Conservation (phyloP, 53 echinoderm and acorn worm genomes). For the Patiria pectinifera region DNA sequence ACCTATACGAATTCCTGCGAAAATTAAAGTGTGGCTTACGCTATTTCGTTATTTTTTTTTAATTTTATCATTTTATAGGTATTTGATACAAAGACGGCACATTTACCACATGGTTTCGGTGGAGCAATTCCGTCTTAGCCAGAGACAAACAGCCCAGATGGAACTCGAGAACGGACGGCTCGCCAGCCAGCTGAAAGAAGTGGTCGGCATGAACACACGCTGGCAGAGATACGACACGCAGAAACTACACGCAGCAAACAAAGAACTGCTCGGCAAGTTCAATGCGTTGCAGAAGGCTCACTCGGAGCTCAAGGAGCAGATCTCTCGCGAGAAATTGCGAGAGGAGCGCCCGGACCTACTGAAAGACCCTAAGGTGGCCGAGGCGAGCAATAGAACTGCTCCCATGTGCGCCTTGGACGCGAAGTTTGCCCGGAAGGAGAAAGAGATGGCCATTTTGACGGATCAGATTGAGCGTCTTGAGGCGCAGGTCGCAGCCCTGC, state of each 20-base stretch:
- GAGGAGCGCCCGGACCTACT: constrained; percentile 15
- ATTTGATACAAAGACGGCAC: not conserved
- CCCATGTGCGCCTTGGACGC: constrained; percentile 12
- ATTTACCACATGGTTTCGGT: constrained; percentile 2
- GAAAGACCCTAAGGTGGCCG: not conserved
- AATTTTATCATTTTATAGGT: not conserved
- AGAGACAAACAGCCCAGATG: constrained; percentile 51
- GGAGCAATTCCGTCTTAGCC: constrained; percentile 42
- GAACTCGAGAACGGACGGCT: constrained; percentile 67
- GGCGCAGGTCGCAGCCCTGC: constrained; percentile 22
- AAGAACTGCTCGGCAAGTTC: constrained; percentile 24
- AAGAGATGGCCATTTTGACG: constrained; percentile 26
- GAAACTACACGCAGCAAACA: constrained; percentile 47
- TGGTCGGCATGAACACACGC: constrained; percentile 72
- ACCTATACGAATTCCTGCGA: no score
- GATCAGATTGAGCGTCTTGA: constrained; percentile 38
- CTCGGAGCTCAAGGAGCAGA: constrained; percentile 4
- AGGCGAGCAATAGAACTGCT: not conserved
- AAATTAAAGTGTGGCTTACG: no score
- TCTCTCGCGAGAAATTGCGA: constrained; percentile 18
- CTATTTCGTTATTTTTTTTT: not conserved
- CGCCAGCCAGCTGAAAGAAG: constrained; percentile 62
- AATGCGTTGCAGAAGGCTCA: not conserved
- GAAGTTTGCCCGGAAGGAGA: constrained; percentile 42
- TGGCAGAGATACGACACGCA: constrained; percentile 77